phyloP scores from a whole-genome alignment of 2,888 invertebrate species.

The Leucania comma region DNA sequence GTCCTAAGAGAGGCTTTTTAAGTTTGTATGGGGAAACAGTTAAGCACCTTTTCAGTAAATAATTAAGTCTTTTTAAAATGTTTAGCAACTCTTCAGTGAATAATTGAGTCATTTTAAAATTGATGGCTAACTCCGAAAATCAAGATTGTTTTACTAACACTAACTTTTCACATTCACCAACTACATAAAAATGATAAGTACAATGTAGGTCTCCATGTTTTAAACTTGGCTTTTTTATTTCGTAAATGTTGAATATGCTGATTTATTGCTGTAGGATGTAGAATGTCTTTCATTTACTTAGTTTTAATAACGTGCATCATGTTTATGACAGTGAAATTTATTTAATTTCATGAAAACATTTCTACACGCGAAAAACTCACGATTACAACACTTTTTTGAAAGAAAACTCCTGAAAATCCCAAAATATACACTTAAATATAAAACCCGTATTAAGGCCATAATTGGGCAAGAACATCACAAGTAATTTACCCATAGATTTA shows the following conservation, averaged over 20 bases:
- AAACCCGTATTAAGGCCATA: background rate
- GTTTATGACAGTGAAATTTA: background rate
- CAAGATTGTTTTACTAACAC: too few species aligned
- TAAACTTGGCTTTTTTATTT: too few species aligned
- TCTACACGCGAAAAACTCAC: background rate
- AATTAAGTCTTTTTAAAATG: too few species aligned
- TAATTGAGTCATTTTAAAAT: too few species aligned
- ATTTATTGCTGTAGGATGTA: background rate
- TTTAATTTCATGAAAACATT: background rate
- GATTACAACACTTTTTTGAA: background rate
- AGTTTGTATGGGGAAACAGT: too few species aligned
- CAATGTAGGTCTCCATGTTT: too few species aligned
- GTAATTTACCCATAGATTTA: slow-evolving; percentile 17
- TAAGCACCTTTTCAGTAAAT: too few species aligned
- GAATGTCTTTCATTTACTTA: background rate
- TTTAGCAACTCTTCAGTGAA: too few species aligned
- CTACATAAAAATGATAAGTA: too few species aligned
- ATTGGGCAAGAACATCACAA: slow-evolving; percentile 19
- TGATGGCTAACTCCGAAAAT: too few species aligned
- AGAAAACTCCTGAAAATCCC: background rate
- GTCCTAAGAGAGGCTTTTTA: too few species aligned
- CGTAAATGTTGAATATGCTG: background rate
- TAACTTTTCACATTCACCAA: too few species aligned
- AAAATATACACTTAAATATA: slow-evolving; percentile 12
- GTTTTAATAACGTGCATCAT: background rate